These are phyloP conservation scores for Asarcornis scutulata DNA, from an alignment of 2,113 vertebrate species.

Conservation along the genomic window DNA sequence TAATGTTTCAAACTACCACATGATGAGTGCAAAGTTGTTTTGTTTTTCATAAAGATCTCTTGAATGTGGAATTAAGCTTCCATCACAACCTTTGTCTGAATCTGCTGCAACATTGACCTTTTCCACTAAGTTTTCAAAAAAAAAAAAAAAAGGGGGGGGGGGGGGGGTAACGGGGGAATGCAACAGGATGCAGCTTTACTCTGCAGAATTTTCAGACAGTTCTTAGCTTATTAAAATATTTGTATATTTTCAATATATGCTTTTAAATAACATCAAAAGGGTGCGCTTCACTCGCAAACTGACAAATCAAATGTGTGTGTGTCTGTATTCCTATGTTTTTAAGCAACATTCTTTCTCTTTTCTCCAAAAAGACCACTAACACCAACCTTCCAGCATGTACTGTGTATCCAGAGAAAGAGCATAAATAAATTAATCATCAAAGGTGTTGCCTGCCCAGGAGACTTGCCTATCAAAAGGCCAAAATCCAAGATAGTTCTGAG, in stretches of 20 bases:
- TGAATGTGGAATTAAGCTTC: neutral
- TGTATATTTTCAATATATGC: fast-evolving
- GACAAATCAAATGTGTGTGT: neutral
- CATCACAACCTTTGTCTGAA: neutral
- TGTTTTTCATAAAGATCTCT: neutral
- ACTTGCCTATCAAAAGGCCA: neutral
- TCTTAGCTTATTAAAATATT: neutral
- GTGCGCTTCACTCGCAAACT: neutral
- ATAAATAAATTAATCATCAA: neutral
- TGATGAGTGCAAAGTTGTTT: neutral
- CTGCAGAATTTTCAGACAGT: neutral
- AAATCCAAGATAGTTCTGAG: neutral
- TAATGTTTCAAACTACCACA: neutral
- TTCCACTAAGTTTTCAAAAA: neutral
- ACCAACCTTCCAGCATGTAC: neutral
- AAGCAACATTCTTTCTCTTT: neutral
- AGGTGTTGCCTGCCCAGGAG: neutral
- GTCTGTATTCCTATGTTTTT: neutral
- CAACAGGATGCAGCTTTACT: neutral
- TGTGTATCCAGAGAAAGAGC: neutral
- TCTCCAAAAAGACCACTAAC: neutral
- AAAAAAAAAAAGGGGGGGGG: neutral
- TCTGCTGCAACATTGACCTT: neutral
- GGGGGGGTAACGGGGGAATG: neutral
- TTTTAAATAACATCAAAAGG: neutral